Conservation (phyloP, 1,140 invertebrate species). For the Homarus americanus region DNA sequence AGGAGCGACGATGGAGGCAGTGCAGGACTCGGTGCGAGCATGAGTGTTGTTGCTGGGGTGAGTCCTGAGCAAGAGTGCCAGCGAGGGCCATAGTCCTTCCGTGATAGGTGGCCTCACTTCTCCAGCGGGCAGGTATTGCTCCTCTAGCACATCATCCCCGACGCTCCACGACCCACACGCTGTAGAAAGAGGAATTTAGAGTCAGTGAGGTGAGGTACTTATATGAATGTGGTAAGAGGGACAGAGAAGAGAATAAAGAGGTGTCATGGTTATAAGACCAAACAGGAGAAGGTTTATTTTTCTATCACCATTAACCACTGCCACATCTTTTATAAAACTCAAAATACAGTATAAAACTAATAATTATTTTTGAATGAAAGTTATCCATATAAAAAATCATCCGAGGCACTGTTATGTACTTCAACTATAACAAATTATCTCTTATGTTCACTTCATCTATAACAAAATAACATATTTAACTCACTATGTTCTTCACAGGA, state of each 20-base stretch:
- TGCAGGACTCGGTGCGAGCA: conserved; percentile 35
- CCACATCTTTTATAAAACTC: too few relatives aligned
- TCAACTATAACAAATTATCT: too few relatives aligned
- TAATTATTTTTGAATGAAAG: too few relatives aligned
- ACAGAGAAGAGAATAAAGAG: background rate
- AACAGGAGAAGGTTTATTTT: too few relatives aligned
- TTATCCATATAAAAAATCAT: too few relatives aligned
- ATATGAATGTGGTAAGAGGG: background rate
- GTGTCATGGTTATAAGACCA: too few relatives aligned
- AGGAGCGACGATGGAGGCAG: conserved; percentile 54
- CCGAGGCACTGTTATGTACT: too few relatives aligned
- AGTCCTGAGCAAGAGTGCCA: conserved; percentile 33
- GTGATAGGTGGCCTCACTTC: background rate
- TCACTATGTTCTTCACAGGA: conserved; percentile 41
- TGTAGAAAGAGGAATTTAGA: background rate
- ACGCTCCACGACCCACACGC: conserved; percentile 37
- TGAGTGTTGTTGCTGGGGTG: conserved; percentile 33
- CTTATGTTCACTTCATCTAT: too few relatives aligned
- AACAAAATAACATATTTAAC: too few relatives aligned
- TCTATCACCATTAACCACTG: too few relatives aligned
- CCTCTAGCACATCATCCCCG: background rate
- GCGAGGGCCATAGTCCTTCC: conserved; percentile 48
- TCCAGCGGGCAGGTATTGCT: background rate
- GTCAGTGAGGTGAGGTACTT: background rate
- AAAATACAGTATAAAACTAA: too few relatives aligned